Evolutionary conservation across 2,797 vertebrate species (phyloP).

Genomic region (Tokudaia muenninki): DNA sequence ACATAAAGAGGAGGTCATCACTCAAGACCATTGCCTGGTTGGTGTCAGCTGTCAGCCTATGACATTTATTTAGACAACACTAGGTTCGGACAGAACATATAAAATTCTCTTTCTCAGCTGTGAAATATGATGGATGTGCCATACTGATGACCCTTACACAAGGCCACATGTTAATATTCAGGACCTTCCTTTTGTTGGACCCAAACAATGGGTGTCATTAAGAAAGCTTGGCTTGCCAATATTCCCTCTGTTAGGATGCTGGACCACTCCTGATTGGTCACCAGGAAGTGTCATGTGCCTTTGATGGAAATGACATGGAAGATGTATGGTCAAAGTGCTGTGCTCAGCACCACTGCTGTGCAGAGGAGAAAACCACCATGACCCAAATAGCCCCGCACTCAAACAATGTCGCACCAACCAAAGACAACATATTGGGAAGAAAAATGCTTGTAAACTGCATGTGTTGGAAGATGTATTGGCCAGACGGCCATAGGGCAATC

Average conservation of each 20-base stretch:
- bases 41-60: constrained; percentile 81
- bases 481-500: constrained; percentile 91
- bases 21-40: constrained; percentile 77
- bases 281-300: constrained; percentile 90
- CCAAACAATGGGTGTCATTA: constrained; percentile 90
- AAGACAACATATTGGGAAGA: constrained; percentile 92
- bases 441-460: constrained; percentile 91
- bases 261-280: constrained; percentile 90
- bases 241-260: constrained; percentile 87
- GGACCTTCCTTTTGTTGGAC: constrained; percentile 90
- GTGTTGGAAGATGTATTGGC: constrained; percentile 92
- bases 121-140: constrained; percentile 92
- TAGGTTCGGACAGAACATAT: constrained; percentile 87
- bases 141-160: constrained; percentile 89
- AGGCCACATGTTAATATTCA: constrained; percentile 90
- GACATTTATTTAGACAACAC: constrained; percentile 84
- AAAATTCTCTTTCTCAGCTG: constrained; percentile 85
- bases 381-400: constrained; percentile 90
- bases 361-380: constrained; percentile 90
- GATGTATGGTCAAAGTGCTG: constrained; percentile 91
- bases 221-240: constrained; percentile 89
- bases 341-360: constrained; percentile 90
- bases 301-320: constrained; percentile 92
- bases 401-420: constrained; percentile 92
- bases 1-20: constrained; percentile 70